phyloP scores from a whole-genome alignment of 2,113 vertebrate species.

The Oceanodroma tethys region DNA sequence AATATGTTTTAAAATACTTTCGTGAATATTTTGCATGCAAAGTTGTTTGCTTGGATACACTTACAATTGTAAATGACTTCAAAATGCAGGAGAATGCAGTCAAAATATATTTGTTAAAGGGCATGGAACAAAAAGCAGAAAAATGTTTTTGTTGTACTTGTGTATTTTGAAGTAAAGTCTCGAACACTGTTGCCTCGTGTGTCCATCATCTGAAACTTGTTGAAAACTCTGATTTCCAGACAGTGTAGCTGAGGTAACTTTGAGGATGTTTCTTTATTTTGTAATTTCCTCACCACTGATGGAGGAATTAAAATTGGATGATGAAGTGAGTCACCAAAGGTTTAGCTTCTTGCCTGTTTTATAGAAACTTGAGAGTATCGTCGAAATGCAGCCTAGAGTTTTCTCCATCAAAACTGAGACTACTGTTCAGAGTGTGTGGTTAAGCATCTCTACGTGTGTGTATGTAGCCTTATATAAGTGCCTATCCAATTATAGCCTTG shows the following conservation, averaged over 20 bases:
- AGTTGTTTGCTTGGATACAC: not conserved
- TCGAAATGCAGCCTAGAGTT: not conserved
- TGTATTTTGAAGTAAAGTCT: not conserved
- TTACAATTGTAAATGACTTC: not conserved
- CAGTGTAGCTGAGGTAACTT: not conserved
- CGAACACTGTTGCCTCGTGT: not conserved
- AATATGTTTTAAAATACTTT: not conserved
- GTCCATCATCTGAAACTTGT: not conserved
- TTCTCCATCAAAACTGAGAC: not conserved
- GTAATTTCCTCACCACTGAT: not conserved
- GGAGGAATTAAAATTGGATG: not conserved
- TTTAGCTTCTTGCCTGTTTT: not conserved
- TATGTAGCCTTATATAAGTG: rapidly evolving
- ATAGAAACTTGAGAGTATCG: not conserved
- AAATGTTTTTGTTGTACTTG: not conserved
- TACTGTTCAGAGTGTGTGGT: rapidly evolving
- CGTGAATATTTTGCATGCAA: not conserved
- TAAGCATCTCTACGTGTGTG: rapidly evolving
- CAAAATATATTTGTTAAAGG: not conserved
- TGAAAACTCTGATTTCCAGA: not conserved
- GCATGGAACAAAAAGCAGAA: not conserved
- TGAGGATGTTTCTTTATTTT: not conserved
- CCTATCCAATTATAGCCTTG: not conserved
- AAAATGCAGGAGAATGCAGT: not conserved
- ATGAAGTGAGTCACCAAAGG: not conserved